Conservation (phyloP, 2,113 vertebrate species). For the Tympanuchus pallidicinctus region DNA sequence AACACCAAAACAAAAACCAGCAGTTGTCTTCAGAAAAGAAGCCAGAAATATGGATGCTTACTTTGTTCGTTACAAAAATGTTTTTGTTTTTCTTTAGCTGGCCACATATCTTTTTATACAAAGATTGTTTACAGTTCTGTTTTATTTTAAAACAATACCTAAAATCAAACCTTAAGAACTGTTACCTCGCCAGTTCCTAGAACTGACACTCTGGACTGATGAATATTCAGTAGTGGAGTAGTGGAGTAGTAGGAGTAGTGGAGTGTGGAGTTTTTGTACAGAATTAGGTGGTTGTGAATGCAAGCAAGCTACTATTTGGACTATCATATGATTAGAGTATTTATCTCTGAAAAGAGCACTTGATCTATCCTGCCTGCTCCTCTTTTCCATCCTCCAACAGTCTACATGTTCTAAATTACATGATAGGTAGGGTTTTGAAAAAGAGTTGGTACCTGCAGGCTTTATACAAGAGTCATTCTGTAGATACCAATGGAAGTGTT, state of each 20-base stretch:
- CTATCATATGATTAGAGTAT: background rate
- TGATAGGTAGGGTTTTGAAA: background rate
- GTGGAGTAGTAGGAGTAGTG: too few species aligned
- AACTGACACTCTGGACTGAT: background rate
- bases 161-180: background rate
- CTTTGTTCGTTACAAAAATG: background rate
- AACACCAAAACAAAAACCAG: too few species aligned
- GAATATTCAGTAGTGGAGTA: background rate
- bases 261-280: constrained; percentile 10
- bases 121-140: background rate
- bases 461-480: background rate
- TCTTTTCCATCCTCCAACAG: background rate
- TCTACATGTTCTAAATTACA: background rate
- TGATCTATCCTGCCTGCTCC: background rate
- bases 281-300: background rate
- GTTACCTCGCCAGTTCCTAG: background rate
- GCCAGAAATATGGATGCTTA: background rate
- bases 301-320: background rate
- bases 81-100: background rate
- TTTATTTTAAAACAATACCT: background rate
- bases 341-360: background rate
- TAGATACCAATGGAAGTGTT: background rate
- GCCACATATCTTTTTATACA: background rate
- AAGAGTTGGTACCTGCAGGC: background rate
- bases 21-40: background rate